Percentiles rank a stretch among this genome's conserved stretches.
phyloP scores from a whole-genome alignment of 2,888 invertebrate species.

The Diarsia rubi region DNA sequence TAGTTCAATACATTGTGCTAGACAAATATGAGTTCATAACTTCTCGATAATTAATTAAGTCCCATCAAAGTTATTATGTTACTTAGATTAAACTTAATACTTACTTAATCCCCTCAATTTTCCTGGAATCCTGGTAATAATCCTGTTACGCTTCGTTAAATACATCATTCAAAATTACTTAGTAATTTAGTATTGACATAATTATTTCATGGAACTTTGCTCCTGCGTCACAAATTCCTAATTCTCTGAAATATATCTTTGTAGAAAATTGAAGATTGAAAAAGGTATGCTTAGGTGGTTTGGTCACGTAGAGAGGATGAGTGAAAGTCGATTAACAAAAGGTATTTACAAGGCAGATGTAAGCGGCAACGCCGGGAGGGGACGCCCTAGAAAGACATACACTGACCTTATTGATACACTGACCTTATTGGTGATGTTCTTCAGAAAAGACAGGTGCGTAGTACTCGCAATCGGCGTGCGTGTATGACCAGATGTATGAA shows the following conservation, averaged over 20 bases:
- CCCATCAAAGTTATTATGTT: not conserved
- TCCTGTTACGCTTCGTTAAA: not conserved
- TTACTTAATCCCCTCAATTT: not conserved
- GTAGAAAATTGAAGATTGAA: conserved; percentile 5
- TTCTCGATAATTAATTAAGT: not conserved
- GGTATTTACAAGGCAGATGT: too few relatives aligned
- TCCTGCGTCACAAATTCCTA: not conserved
- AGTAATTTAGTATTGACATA: not conserved
- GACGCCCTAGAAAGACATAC: too few relatives aligned
- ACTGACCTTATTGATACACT: too few relatives aligned
- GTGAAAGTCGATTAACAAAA: too few relatives aligned
- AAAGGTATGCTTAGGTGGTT: too few relatives aligned
- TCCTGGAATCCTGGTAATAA: conserved; percentile 4
- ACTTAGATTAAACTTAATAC: not conserved
- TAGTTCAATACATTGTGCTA: not conserved
- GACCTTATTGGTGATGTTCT: too few relatives aligned
- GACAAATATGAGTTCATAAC: not conserved
- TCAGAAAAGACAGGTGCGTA: too few relatives aligned
- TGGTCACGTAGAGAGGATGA: too few relatives aligned
- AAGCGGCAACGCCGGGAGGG: too few relatives aligned
- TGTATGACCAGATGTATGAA: too few relatives aligned
- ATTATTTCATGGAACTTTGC: conserved; percentile 4
- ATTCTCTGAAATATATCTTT: not conserved
- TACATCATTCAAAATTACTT: not conserved
- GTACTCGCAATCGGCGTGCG: too few relatives aligned